Conservation (phyloP, 2,113 vertebrate genomes). For the Entomyzon cyanotis region DNA sequence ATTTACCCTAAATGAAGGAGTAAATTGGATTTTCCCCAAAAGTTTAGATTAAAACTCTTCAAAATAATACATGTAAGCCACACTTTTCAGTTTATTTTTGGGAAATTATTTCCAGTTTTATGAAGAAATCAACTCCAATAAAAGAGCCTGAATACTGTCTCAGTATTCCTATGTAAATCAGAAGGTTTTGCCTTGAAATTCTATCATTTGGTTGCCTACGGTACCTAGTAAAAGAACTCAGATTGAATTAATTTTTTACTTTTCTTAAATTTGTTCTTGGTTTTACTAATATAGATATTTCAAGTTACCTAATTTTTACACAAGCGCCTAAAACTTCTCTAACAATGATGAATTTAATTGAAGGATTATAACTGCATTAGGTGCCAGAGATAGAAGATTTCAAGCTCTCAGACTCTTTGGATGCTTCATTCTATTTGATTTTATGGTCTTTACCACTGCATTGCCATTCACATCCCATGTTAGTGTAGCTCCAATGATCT, state of each 20-base stretch:
- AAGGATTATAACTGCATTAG: background rate
- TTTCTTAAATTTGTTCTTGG: background rate
- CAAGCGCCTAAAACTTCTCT: background rate
- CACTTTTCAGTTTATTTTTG: background rate
- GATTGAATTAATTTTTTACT: background rate
- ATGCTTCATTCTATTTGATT: background rate
- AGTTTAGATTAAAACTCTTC: background rate
- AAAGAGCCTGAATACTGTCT: background rate
- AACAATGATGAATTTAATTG: background rate
- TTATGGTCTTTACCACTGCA: background rate
- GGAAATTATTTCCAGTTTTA: background rate
- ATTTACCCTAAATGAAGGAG: background rate
- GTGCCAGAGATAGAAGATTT: background rate
- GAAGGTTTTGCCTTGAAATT: background rate
- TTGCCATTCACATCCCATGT: background rate
- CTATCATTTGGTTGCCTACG: background rate
- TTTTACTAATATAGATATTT: background rate
- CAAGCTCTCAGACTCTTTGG: background rate
- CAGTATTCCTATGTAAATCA: background rate
- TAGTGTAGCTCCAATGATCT: background rate
- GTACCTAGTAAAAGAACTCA: background rate
- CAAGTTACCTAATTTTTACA: background rate
- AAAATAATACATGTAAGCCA: background rate
- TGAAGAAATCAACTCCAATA: background rate
- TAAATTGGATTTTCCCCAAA: background rate